Conservation (phyloP, 1,140 invertebrate genomes). For the Heliconius congener region DNA sequence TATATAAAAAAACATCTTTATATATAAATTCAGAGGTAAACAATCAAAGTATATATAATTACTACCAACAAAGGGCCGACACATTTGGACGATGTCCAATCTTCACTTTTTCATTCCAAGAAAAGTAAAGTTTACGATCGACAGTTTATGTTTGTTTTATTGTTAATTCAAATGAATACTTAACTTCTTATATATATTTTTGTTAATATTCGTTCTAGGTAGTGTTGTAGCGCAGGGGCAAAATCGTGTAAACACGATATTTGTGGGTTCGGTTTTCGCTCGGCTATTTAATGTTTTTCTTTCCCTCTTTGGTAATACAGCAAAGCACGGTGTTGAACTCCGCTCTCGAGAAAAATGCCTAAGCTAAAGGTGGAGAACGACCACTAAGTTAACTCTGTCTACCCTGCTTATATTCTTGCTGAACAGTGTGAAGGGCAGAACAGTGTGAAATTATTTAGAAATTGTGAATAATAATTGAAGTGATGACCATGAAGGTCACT, state of each 20-base stretch:
- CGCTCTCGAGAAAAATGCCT: neutral
- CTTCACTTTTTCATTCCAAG: neutral
- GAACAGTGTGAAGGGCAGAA: too few relatives aligned
- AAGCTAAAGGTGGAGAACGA: neutral
- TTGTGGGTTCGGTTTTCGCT: neutral
- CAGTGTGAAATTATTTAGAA: neutral
- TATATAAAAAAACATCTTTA: neutral
- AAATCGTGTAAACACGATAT: neutral
- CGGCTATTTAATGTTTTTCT: neutral
- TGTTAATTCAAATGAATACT: neutral
- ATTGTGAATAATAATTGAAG: too few relatives aligned
- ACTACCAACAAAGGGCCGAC: neutral
- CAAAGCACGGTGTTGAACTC: neutral
- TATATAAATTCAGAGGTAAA: neutral
- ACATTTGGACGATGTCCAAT: neutral
- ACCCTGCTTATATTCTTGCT: neutral
- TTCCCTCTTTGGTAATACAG: neutral
- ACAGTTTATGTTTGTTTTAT: slow-evolving; percentile 4
- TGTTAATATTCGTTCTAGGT: neutral
- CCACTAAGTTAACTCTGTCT: neutral
- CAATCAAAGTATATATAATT: neutral
- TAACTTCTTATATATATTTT: neutral
- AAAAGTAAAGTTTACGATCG: neutral
- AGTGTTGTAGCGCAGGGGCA: neutral
- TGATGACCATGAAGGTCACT: neutral